These are phyloP conservation scores for Parotocinclus haroldoi DNA, from an alignment of 2,797 vertebrate genomes.

Conservation along the genomic window DNA sequence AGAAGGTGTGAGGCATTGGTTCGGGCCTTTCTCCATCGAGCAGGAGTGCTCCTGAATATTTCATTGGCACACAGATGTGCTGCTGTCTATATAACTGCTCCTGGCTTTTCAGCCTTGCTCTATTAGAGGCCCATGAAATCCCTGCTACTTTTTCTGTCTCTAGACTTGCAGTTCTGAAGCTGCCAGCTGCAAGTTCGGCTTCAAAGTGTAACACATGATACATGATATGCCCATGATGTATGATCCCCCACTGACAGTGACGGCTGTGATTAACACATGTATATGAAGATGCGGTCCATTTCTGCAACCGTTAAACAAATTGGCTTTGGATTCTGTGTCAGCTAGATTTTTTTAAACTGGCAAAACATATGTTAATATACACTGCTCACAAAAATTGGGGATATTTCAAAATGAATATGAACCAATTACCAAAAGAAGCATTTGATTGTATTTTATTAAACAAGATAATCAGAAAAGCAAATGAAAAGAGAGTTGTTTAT, in stretches of 20 bases:
- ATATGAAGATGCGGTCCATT: too few species aligned
- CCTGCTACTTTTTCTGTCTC: slow-evolving; percentile 41
- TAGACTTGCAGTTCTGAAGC: slow-evolving; percentile 19
- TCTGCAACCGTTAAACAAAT: too few species aligned
- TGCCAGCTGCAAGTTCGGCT: neutral
- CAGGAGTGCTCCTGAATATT: slow-evolving; percentile 78
- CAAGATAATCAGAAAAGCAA: too few species aligned
- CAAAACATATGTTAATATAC: neutral
- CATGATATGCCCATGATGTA: neutral
- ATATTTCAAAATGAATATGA: too few species aligned
- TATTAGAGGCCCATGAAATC: slow-evolving; percentile 56
- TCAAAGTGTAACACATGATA: slow-evolving; percentile 11
- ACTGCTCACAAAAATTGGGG: too few species aligned
- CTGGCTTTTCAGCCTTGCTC: slow-evolving; percentile 67
- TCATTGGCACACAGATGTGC: slow-evolving; percentile 80
- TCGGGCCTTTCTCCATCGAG: slow-evolving; percentile 67
- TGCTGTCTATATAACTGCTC: slow-evolving; percentile 76
- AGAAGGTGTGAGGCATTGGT: slow-evolving; percentile 71
- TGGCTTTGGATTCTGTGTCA: neutral
- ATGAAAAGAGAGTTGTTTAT: too few species aligned
- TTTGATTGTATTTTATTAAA: too few species aligned
- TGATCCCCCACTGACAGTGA: neutral
- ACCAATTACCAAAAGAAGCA: too few species aligned
- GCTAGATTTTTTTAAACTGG: neutral
- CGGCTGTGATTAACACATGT: too few species aligned